Evolutionary conservation across 2,797 vertebrate genomes (phyloP).

Genomic region (Syngnathus rostellatus): DNA sequence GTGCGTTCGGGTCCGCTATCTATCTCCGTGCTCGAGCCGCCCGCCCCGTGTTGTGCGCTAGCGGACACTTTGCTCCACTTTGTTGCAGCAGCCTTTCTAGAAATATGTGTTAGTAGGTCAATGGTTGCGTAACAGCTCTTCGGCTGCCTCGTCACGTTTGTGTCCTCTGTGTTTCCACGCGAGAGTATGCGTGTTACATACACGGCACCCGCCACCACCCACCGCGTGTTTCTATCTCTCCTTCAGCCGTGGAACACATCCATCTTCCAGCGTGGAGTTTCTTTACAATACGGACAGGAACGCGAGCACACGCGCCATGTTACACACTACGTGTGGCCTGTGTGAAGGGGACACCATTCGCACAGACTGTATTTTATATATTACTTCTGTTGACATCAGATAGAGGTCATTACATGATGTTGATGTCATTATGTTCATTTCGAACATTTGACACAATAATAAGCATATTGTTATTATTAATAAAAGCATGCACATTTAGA

Average conservation of each 20-base stretch:
- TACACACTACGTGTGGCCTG: not conserved
- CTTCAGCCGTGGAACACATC: not conserved
- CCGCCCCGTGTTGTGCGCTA: conserved; percentile 48
- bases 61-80: conserved; percentile 71
- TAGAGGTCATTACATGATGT: too few relatives aligned
- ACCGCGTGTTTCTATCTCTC: conserved; percentile 15
- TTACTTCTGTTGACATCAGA: not conserved
- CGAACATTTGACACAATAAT: too few relatives aligned
- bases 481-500: too few relatives aligned
- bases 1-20: conserved; percentile 27
- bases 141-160: conserved; percentile 72
- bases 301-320: not conserved
- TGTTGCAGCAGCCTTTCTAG: conserved; percentile 56
- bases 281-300: not conserved
- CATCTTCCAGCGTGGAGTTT: not conserved
- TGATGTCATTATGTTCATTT: too few relatives aligned
- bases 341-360: not conserved
- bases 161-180: conserved; percentile 51
- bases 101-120: conserved; percentile 81
- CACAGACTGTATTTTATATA: not conserved
- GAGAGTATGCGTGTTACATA: conserved; percentile 16
- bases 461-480: too few relatives aligned
- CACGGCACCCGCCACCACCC: not conserved
- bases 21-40: conserved; percentile 39
- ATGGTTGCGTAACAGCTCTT: conserved; percentile 74